These are phyloP conservation scores for Caenorhabditis remanei DNA, from an alignment of 1,140 invertebrate genomes.

Conservation along the genomic window DNA sequence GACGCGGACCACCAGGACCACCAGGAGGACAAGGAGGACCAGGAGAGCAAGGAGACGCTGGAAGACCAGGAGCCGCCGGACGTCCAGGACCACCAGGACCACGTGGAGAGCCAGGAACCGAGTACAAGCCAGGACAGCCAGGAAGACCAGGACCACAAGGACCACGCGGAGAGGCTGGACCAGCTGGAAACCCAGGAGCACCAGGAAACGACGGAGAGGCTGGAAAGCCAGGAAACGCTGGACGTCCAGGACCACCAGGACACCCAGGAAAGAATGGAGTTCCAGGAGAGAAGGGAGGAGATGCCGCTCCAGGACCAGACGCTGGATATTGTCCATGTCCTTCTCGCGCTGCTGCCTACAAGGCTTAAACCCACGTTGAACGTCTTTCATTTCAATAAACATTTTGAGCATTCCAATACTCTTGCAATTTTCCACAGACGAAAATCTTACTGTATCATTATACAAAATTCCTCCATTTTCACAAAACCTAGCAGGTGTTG, in stretches of 20 bases:
- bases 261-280: conserved; percentile 57
- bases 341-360: conserved; percentile 10
- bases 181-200: conserved; percentile 62
- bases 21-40: conserved; percentile 50
- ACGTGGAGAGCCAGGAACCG: conserved; percentile 61
- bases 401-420: conserved; percentile 23
- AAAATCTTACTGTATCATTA: background rate
- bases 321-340: conserved; percentile 48
- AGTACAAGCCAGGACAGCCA: conserved; percentile 56
- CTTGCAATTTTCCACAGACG: too few species aligned
- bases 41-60: conserved; percentile 59
- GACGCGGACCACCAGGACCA: conserved; percentile 56
- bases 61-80: conserved; percentile 58
- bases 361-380: background rate
- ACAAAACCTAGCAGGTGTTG: conserved; percentile 56
- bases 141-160: conserved; percentile 53
- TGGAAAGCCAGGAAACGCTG: conserved; percentile 59
- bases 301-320: conserved; percentile 43
- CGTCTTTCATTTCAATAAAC: conserved; percentile 1
- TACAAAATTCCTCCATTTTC: conserved; percentile 61
- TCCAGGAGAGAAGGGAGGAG: conserved; percentile 47
- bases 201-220: conserved; percentile 61
- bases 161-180: conserved; percentile 58
- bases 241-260: conserved; percentile 59
- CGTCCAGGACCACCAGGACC: conserved; percentile 61